phyloP scores from a whole-genome alignment of 2,888 invertebrate species.

The Tiliacea aurago region DNA sequence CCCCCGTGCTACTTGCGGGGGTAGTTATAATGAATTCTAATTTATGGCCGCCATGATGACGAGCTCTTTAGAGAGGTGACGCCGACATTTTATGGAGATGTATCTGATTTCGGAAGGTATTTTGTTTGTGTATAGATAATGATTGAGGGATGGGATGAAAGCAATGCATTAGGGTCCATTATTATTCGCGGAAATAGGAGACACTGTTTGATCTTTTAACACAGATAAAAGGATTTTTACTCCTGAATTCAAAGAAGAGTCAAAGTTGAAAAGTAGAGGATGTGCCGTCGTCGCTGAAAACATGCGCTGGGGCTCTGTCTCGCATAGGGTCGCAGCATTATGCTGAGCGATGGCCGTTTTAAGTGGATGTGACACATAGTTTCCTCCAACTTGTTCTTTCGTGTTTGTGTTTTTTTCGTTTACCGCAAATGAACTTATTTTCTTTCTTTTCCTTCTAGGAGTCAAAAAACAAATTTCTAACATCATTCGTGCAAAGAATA shows the following conservation, averaged over 20 bases:
- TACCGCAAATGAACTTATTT: too few relatives aligned
- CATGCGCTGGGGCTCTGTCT: too few relatives aligned
- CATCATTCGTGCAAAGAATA: background rate
- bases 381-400: too few relatives aligned
- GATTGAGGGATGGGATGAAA: conserved; percentile 27
- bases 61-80: conserved; percentile 50
- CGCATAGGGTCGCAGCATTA: too few relatives aligned
- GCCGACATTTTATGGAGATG: conserved; percentile 42
- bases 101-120: conserved; percentile 32
- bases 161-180: conserved; percentile 3
- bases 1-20: conserved; percentile 54
- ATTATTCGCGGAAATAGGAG: background rate
- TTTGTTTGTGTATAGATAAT: conserved; percentile 26
- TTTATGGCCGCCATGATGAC: conserved; percentile 58
- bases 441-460: background rate
- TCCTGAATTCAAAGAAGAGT: background rate
- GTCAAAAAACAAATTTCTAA: background rate
- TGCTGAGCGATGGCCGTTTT: too few relatives aligned
- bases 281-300: too few relatives aligned
- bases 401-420: too few relatives aligned
- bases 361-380: too few relatives aligned
- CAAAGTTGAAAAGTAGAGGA: background rate
- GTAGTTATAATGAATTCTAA: conserved; percentile 67
- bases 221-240: background rate
- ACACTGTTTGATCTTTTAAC: too few relatives aligned